Percentiles rank a stretch among this genome's conserved stretches.
These are phyloP conservation scores for Entomobrya proxima DNA, from an alignment of 2,888 invertebrate species.

Conservation along the genomic window DNA sequence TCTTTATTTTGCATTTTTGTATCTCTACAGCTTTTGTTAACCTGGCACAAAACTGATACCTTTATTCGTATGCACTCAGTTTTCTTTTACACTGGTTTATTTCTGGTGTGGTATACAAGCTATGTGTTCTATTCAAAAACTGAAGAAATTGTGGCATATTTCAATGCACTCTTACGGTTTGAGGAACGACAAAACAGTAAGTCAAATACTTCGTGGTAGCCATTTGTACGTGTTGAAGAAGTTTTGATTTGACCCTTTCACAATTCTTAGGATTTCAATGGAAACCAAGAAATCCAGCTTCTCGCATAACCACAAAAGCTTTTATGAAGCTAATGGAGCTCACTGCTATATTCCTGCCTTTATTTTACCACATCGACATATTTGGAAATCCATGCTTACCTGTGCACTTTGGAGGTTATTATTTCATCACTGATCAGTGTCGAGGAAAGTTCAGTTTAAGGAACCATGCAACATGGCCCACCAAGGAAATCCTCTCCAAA, in stretches of 20 bases:
- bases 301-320: too few species aligned
- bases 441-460: background rate
- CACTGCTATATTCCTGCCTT: background rate
- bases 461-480: background rate
- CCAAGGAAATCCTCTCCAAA: background rate
- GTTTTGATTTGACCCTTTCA: too few species aligned
- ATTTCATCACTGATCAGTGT: background rate
- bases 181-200: background rate
- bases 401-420: background rate
- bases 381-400: conserved; percentile 2
- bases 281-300: too few species aligned
- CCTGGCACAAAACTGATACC: background rate
- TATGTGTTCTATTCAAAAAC: background rate
- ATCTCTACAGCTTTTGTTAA: background rate
- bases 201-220: too few species aligned
- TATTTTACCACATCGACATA: background rate
- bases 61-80: too few species aligned
- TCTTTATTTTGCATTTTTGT: background rate
- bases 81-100: background rate
- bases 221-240: too few species aligned
- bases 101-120: background rate
- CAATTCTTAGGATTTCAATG: too few species aligned
- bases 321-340: background rate
- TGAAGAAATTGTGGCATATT: background rate
- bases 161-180: background rate